Conservation (phyloP, 2,113 vertebrate genomes). For the Corydoras maculifer region DNA sequence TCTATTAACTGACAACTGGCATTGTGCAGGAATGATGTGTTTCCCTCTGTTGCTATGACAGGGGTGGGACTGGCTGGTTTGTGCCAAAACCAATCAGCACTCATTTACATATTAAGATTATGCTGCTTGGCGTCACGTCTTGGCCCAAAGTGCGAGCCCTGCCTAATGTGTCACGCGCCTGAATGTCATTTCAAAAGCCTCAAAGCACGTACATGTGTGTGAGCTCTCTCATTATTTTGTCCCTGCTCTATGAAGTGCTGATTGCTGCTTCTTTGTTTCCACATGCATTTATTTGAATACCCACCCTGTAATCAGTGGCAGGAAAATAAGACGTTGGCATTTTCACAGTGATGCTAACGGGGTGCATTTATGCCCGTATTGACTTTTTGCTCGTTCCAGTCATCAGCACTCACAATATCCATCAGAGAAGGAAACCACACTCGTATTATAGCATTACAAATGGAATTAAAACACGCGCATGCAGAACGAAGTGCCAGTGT, state of each 20-base stretch:
- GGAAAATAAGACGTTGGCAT: constrained; percentile 67
- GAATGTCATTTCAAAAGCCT: constrained; percentile 58
- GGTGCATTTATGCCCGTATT: constrained; percentile 65
- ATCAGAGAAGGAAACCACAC: constrained; percentile 58
- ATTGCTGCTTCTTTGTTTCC: constrained; percentile 72
- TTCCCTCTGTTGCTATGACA: constrained; percentile 49
- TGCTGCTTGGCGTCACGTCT: constrained; percentile 54
- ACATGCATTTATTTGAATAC: constrained; percentile 68
- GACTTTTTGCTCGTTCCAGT: constrained; percentile 59
- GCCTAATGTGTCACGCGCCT: constrained; percentile 60
- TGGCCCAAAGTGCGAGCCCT: constrained; percentile 53
- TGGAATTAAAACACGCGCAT: constrained; percentile 54
- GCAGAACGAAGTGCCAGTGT: constrained; percentile 47
- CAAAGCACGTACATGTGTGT: constrained; percentile 39
- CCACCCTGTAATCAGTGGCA: constrained; percentile 67
- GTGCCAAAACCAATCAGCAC: constrained; percentile 57
- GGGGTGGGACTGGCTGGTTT: constrained; percentile 50
- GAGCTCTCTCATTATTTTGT: constrained; percentile 69
- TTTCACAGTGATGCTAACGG: constrained; percentile 63
- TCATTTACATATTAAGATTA: constrained; percentile 58
- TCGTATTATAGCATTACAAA: constrained; percentile 71
- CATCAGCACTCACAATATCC: constrained; percentile 67
- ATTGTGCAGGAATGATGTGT: constrained; percentile 45
- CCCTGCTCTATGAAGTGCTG: constrained; percentile 65
- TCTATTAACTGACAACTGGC: constrained; percentile 27